A percentile compares a stretch with the other conserved stretches of the same genome.
These are phyloP conservation scores for Andrena cerasifolii DNA, from an alignment of 1,140 invertebrate species.

Conservation along the genomic window DNA sequence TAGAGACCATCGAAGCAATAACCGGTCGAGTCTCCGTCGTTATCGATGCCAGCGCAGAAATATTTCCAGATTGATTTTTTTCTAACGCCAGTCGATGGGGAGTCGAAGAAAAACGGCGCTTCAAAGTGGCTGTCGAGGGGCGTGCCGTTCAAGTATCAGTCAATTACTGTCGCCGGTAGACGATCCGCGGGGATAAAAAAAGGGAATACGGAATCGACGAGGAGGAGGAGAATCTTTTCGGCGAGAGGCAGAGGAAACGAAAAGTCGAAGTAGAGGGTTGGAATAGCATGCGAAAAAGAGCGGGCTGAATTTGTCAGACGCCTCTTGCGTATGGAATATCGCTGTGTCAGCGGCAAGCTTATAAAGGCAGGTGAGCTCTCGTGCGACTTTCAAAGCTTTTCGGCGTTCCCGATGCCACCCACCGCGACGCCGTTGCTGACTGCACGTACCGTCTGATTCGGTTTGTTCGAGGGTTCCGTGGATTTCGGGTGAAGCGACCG, in stretches of 20 bases:
- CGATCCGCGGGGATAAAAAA: not conserved
- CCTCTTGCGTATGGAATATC: conserved; percentile 46
- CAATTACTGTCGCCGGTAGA: conserved; percentile 50
- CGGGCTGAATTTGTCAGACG: not conserved
- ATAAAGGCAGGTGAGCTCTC: conserved; percentile 18
- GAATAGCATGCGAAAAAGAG: not conserved
- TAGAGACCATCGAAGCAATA: not conserved
- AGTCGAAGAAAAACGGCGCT: conserved; percentile 27
- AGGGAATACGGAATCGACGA: conserved; percentile 12
- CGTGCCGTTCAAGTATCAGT: conserved; percentile 50
- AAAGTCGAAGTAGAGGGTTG: not conserved
- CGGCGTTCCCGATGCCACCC: not conserved
- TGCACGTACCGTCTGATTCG: conserved; percentile 56
- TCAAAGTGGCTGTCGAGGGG: conserved; percentile 59
- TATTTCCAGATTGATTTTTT: conserved; percentile 59
- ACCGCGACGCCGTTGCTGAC: conserved; percentile 14
- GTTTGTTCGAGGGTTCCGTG: conserved; percentile 32
- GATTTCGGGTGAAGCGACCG: conserved; percentile 43
- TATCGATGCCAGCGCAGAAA: conserved; percentile 19
- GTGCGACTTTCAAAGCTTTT: conserved; percentile 41
- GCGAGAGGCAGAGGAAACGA: not conserved
- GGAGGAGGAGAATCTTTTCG: not conserved
- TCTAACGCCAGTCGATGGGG: not conserved
- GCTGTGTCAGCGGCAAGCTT: conserved; percentile 43
- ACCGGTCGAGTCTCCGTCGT: not conserved